Evolutionary conservation across 2,888 invertebrate genomes (phyloP), one percentile per base, ranked within the genome.

Genomic region (Scelioninae gen. 2): DNA sequence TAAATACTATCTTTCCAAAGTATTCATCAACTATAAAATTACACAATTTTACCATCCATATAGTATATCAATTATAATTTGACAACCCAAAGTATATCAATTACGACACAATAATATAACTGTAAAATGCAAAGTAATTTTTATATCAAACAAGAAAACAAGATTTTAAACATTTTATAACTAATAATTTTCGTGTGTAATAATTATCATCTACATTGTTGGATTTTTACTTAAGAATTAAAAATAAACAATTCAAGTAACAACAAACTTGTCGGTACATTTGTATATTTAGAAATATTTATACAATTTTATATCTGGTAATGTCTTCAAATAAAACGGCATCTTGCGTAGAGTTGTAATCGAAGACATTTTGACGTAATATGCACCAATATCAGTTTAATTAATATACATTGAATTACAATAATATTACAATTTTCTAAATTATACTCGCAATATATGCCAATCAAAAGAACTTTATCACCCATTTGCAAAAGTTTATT

Each of bases 211-310:
- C 5, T 35, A 1, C 3, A 43, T 43, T 2, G 4, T 11, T 43
- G 9, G 9, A 18, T 19, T 37, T 37, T 9, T 13, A 13, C n/a
- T n/a, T 11, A 15, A 37, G 11, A 37, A 7, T 41, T 18, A 41
- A 33, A n/a, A 2, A 33, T 33, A 3, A 37, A 37, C 15, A 13
- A 37, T 13, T 37, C 5, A 3, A 13, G 15, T 35, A 3, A 19
- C n/a, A 19, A n/a, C 7, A 52, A 35, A 10, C 3, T 4, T 28
- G 2, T 63, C 60, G 74, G 79, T 82, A 82, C 80, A 82, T 81
- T 81, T 77, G 80, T 83, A 80, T 85, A 82, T 84, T 85, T 83
- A 84, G 84, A 85, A 85, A 85, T 83, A 83, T 83, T 82, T 81
- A 82, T 84, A 83, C 83, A 84, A 81, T 81, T 73, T 70, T 69